Conservation (phyloP, 2,888 invertebrate species). For the Nymphalis polychloros region DNA sequence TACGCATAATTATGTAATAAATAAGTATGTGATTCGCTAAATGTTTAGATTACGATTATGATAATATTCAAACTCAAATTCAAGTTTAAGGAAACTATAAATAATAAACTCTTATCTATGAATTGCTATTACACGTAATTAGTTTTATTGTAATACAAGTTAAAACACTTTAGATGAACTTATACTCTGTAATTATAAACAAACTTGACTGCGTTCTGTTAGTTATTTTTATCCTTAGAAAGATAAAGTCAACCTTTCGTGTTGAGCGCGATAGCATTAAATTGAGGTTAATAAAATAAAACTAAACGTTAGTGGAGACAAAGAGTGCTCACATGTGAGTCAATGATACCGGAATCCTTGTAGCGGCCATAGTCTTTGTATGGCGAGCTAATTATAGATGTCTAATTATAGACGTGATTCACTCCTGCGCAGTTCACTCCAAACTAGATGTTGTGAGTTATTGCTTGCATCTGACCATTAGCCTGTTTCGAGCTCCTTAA, state of each 20-base stretch:
- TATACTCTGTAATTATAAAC: no score
- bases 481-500: slow-evolving; percentile 21
- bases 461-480: slow-evolving; percentile 42
- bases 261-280: slow-evolving; percentile 3
- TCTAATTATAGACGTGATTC: slow-evolving; percentile 69
- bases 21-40: no score
- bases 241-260: background rate
- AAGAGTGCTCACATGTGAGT: slow-evolving; percentile 58
- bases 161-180: no score
- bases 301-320: slow-evolving; percentile 46
- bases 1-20: no score
- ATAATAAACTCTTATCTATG: no score
- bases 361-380: slow-evolving; percentile 57
- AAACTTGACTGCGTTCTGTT: no score
- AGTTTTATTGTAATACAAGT: no score
- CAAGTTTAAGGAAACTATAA: no score
- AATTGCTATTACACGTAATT: no score
- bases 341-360: slow-evolving; percentile 57
- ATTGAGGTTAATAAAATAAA: slow-evolving; percentile 30
- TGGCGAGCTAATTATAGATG: slow-evolving; percentile 66
- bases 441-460: slow-evolving; percentile 53
- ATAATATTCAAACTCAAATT: no score
- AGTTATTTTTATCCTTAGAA: background rate
- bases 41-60: no score
- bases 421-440: slow-evolving; percentile 60